A percentile compares a stretch with the other conserved stretches of the same genome.
Conservation (phyloP, 1,140 invertebrate species). For the Leptinotarsa lineolata region DNA sequence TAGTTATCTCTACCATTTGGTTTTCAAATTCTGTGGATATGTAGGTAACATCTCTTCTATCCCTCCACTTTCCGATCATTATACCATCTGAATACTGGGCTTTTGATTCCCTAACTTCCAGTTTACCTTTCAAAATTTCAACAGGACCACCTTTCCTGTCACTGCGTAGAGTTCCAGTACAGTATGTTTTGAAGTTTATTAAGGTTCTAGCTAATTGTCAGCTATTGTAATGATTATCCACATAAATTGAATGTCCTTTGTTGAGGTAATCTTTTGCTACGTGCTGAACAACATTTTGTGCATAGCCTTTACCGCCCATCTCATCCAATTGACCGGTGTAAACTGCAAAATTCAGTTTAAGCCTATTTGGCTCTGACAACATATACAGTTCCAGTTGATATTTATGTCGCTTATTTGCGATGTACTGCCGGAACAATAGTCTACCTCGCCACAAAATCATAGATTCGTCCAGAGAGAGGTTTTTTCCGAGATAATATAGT, state of each 20-base stretch:
- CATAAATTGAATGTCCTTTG: slow-evolving; percentile 37
- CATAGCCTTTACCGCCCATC: slow-evolving; percentile 35
- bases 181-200: background rate
- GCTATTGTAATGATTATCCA: slow-evolving; percentile 24
- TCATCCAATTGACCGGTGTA: slow-evolving; percentile 15
- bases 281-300: slow-evolving; percentile 41
- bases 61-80: too few species aligned
- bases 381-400: slow-evolving; percentile 32
- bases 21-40: too few species aligned
- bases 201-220: slow-evolving; percentile 8
- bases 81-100: too few species aligned
- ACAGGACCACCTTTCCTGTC: background rate
- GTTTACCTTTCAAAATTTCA: background rate
- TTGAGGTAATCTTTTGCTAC: slow-evolving; percentile 44
- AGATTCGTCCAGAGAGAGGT: slow-evolving; percentile 31
- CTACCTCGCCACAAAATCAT: slow-evolving; percentile 35
- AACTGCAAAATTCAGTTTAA: slow-evolving; percentile 22
- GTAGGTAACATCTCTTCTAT: too few species aligned
- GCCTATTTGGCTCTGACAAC: slow-evolving; percentile 21
- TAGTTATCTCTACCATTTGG: too few species aligned
- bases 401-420: slow-evolving; percentile 31
- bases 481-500: too few species aligned
- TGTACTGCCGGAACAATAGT: slow-evolving; percentile 26
- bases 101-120: background rate
- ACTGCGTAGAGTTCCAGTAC: background rate